Evolutionary conservation across 64 coral and sea anemone species (phyloP), one percentile per base, ranked within the genome.

Genomic region (Pocillopora verrucosa): DNA sequence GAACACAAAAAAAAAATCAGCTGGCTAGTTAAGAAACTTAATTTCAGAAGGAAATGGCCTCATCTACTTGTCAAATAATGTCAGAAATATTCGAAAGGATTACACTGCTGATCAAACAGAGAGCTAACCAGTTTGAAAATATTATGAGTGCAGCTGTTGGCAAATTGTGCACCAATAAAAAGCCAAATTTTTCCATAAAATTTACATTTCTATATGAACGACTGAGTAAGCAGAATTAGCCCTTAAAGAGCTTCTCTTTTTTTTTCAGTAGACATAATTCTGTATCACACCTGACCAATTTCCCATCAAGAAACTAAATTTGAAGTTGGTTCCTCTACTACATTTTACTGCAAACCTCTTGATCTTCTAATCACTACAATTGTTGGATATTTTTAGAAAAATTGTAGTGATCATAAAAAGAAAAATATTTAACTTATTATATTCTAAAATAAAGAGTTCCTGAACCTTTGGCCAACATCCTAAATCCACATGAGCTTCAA

Each of bases 281-380:
- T n/a, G 26, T 72, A 85, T 37, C 63, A 85, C 82, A 85, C 64
- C 61, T 84, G 80, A 84, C 56, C 34, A 22, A 12, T n/a, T 85
- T 85, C 82, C 65, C 64, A 72, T 85, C 82, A 72, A 72, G 82
- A 14, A 85, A 85, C 57, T 85, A 72, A 57, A 70, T 72, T 85
- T 72, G 70, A 11, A 72, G 57, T 36, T 85, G 38, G 9, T 22
- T 72, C 70, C 82, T 72, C 25, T 37, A 85, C 63, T 22, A 19
- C 7, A 65, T 72, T 51, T 45, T 85, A 85, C 58, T 41, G 37
- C 65, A 85, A 0, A 24, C 38, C 64, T 72, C 56, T 72, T 72
- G 22, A 65, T 51, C 58, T 70, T 85, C 34, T 13, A 72, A n/a
- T 37, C 36, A 57, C 14, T 72, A 67, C 37, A 68, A 70, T 11